phyloP scores from a whole-genome alignment of 2,113 vertebrate genomes.

The Zosterops borbonicus region DNA sequence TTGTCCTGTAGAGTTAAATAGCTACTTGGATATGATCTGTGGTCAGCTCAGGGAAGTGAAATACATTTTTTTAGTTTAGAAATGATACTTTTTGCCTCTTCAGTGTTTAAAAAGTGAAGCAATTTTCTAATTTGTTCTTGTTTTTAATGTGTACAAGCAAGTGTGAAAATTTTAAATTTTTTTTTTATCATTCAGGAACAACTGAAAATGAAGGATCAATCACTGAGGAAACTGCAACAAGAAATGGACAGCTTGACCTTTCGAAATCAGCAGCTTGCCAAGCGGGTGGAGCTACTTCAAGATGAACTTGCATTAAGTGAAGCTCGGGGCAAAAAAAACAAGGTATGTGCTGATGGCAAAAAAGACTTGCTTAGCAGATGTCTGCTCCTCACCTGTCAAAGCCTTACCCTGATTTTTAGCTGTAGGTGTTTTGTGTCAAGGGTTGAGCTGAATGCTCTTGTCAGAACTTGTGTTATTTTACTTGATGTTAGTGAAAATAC shows the following conservation, averaged over 20 bases:
- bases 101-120: neutral
- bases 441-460: neutral
- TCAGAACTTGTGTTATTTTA: neutral
- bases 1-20: neutral
- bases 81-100: neutral
- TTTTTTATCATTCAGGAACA: constrained; percentile 81
- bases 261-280: constrained; percentile 94
- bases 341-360: constrained; percentile 71
- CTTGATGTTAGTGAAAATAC: neutral
- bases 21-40: neutral
- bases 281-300: constrained; percentile 94
- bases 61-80: neutral
- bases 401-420: neutral
- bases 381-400: neutral
- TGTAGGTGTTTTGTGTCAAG: neutral
- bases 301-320: constrained; percentile 88
- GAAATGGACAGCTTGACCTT: constrained; percentile 99
- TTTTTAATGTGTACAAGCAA: neutral
- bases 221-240: constrained; percentile 92
- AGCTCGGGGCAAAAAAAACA: constrained; percentile 88
- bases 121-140: neutral
- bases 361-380: neutral
- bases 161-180: neutral
- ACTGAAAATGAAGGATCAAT: constrained; percentile 95
- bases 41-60: neutral